A percentile compares a stretch with the other conserved stretches of the same genome.
phyloP scores from a whole-genome alignment of 1,140 invertebrate genomes.

The Trissolcus basalis region DNA sequence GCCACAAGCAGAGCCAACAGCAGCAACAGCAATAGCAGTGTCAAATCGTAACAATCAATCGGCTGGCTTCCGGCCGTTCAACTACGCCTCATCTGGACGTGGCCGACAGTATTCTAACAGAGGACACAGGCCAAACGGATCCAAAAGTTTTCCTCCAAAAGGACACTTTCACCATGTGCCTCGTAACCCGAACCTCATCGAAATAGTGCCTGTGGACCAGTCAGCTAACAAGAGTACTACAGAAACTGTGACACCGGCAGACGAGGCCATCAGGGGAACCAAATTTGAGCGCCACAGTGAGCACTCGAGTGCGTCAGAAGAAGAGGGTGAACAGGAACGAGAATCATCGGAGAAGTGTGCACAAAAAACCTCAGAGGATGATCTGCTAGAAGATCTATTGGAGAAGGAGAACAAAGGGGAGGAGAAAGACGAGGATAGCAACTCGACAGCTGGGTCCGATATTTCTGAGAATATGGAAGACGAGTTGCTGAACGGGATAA shows the following conservation, averaged over 20 bases:
- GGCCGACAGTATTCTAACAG: conserved; percentile 56
- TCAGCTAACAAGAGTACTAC: conserved; percentile 25
- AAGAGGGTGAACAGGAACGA: conserved; percentile 64
- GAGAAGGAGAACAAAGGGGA: conserved; percentile 17
- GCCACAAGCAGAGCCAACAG: conserved; percentile 30
- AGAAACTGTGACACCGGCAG: background rate
- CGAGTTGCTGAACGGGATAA: conserved; percentile 46
- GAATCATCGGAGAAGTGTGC: conserved; percentile 7
- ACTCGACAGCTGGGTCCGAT: conserved; percentile 8
- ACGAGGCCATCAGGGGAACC: conserved; percentile 59
- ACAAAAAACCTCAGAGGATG: background rate
- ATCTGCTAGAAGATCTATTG: background rate
- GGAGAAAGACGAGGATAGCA: conserved; percentile 28
- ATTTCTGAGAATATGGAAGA: conserved; percentile 50
- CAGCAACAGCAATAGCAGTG: conserved; percentile 50
- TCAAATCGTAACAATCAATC: background rate
- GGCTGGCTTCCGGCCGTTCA: conserved; percentile 50
- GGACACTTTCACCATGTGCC: conserved; percentile 62
- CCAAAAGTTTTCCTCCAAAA: conserved; percentile 46
- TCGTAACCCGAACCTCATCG: conserved; percentile 71
- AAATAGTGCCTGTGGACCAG: conserved; percentile 71
- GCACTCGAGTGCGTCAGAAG: conserved; percentile 67
- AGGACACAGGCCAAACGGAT: conserved; percentile 62
- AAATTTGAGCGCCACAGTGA: conserved; percentile 71
- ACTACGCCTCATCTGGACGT: conserved; percentile 37